Conservation (phyloP, 2,888 invertebrate genomes). For the Malthinus seriepunctatus region DNA sequence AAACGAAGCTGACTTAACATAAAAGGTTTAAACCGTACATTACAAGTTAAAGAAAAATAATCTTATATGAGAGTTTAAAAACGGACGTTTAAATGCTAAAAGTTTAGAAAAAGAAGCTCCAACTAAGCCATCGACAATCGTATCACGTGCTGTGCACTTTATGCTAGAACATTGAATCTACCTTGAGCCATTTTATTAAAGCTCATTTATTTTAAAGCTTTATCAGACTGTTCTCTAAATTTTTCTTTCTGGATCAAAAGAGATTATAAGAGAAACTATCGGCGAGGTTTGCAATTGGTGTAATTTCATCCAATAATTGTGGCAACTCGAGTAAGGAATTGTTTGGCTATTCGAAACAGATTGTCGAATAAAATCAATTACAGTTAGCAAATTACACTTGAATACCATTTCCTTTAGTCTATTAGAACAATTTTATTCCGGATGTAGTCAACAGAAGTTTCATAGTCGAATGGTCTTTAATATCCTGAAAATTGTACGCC, state of each 20-base stretch:
- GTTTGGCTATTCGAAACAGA: neutral
- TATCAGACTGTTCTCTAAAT: slow-evolving; percentile 40
- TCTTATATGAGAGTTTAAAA: slow-evolving; percentile 7
- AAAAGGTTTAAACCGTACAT: neutral
- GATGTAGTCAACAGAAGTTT: slow-evolving; percentile 10
- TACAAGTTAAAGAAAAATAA: slow-evolving; percentile 13
- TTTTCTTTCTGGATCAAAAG: slow-evolving; percentile 35
- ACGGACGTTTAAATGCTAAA: slow-evolving; percentile 11
- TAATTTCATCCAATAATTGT: neutral
- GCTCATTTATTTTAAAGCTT: slow-evolving; percentile 45
- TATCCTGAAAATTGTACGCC: slow-evolving; percentile 11
- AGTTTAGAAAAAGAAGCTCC: slow-evolving; percentile 25
- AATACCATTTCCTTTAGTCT: slow-evolving; percentile 17
- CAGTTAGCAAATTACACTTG: slow-evolving; percentile 14
- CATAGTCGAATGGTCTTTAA: slow-evolving; percentile 14
- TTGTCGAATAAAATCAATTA: neutral
- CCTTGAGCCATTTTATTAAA: slow-evolving; percentile 47
- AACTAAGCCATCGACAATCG: slow-evolving; percentile 41
- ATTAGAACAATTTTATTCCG: slow-evolving; percentile 16
- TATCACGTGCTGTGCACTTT: slow-evolving; percentile 44
- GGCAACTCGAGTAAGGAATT: neutral
- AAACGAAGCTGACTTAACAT: no score
- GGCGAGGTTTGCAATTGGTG: neutral
- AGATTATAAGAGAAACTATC: slow-evolving; percentile 33
- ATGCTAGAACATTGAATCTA: slow-evolving; percentile 44